phyloP scores from a whole-genome alignment of 2,797 vertebrate species.

The Carcharodon carcharias region DNA sequence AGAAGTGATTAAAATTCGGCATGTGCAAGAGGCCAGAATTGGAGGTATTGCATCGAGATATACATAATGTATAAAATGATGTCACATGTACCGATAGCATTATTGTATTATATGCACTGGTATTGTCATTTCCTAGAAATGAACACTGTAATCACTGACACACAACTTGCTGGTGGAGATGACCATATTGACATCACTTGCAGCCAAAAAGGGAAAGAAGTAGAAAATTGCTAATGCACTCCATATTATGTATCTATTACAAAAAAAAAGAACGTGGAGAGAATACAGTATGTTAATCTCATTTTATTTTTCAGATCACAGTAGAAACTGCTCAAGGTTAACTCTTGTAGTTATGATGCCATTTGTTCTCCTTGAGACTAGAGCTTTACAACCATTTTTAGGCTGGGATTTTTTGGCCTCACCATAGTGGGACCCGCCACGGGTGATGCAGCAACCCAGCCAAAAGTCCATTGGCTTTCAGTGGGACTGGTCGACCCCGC shows the following conservation, averaged over 20 bases:
- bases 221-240: not conserved
- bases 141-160: not conserved
- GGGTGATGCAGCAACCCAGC: too few relatives aligned
- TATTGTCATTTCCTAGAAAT: not conserved
- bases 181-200: not conserved
- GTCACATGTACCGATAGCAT: not conserved
- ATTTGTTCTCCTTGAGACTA: not conserved
- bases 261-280: not conserved
- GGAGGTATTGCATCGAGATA: not conserved
- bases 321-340: not conserved
- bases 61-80: not conserved
- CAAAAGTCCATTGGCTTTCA: too few relatives aligned
- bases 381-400: not conserved
- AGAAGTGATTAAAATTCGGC: not conserved
- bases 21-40: not conserved
- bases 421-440: too few relatives aligned
- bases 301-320: not conserved
- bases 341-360: not conserved
- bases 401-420: too few relatives aligned
- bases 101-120: not conserved
- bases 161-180: not conserved
- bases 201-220: not conserved
- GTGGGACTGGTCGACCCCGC: too few relatives aligned
- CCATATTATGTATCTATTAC: not conserved
- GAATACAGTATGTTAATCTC: not conserved